These are phyloP conservation scores for Pao palembangensis DNA, from an alignment of 2,113 vertebrate genomes.

Conservation along the genomic window DNA sequence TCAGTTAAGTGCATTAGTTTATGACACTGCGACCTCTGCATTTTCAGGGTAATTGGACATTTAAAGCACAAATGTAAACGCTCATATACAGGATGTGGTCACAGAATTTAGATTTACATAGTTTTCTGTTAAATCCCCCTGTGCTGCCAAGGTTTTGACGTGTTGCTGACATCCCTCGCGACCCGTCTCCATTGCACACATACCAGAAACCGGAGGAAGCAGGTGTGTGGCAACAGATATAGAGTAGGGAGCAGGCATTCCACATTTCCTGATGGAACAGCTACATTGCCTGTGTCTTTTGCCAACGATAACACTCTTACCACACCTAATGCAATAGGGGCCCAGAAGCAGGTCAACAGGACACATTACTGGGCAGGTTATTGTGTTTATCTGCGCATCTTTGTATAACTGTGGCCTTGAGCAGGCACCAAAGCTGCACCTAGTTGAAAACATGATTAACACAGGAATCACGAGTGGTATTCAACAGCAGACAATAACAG, in stretches of 20 bases:
- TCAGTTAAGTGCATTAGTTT: too few relatives aligned
- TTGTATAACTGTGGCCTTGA: slow-evolving; percentile 25
- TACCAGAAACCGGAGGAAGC: slow-evolving; percentile 47
- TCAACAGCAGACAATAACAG: slow-evolving; percentile 29
- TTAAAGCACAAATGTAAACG: too few relatives aligned
- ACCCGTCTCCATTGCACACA: neutral
- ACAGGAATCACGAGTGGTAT: slow-evolving; percentile 15
- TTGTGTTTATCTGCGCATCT: slow-evolving; percentile 36
- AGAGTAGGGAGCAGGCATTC: slow-evolving; percentile 19
- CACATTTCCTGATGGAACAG: slow-evolving; percentile 51
- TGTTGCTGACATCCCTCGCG: neutral
- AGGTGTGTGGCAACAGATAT: slow-evolving; percentile 48
- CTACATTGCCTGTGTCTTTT: slow-evolving; percentile 19
- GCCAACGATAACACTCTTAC: slow-evolving; percentile 54
- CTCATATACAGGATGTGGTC: too few relatives aligned
- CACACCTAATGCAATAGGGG: slow-evolving; percentile 30
- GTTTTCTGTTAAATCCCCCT: too few relatives aligned
- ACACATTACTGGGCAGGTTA: slow-evolving; percentile 39
- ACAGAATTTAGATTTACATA: too few relatives aligned
- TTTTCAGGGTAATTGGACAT: too few relatives aligned
- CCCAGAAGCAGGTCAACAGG: slow-evolving; percentile 26
- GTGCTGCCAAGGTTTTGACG: neutral
- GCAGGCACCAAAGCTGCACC: slow-evolving; percentile 27
- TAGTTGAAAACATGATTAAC: slow-evolving; percentile 41
- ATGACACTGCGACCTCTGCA: too few relatives aligned